These are phyloP conservation scores for Lagocephalus sceleratus DNA, from an alignment of 2,797 vertebrate species.

Conservation along the genomic window DNA sequence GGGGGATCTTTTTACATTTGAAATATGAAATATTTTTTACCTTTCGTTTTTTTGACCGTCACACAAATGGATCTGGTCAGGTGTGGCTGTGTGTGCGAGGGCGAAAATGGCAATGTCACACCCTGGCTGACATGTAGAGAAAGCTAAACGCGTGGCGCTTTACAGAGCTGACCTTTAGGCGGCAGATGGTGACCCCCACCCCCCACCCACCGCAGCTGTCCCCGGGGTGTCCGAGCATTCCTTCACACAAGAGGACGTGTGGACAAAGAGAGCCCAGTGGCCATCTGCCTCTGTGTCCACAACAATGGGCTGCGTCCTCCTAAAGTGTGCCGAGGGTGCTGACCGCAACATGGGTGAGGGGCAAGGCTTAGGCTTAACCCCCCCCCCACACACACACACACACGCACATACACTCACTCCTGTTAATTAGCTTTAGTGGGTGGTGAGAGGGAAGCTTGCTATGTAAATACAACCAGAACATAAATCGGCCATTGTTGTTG, in stretches of 20 bases:
- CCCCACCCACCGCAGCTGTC: conserved; percentile 39
- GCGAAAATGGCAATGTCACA: conserved; percentile 5
- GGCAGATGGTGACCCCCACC: conserved; percentile 71
- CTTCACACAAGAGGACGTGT: conserved; percentile 56
- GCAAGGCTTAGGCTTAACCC: conserved; percentile 4
- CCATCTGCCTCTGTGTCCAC: conserved; percentile 67
- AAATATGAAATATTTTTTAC: background rate
- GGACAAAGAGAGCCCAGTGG: conserved; percentile 56
- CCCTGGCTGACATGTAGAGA: conserved; percentile 24
- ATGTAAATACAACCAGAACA: too few relatives aligned
- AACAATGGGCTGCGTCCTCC: conserved; percentile 59
- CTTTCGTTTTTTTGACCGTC: conserved; percentile 2
- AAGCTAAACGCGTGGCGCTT: conserved; percentile 20
- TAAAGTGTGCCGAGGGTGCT: conserved; percentile 62
- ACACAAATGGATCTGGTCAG: conserved; percentile 11
- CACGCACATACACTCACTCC: too few relatives aligned
- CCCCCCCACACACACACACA: background rate
- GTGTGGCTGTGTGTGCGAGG: background rate
- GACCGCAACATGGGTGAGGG: conserved; percentile 30
- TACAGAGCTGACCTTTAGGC: conserved; percentile 55
- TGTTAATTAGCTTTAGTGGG: too few relatives aligned
- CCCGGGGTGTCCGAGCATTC: conserved; percentile 64
- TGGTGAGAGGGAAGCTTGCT: too few relatives aligned
- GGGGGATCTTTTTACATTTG: conserved; percentile 4
- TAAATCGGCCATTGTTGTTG: too few relatives aligned